Evolutionary conservation across 2,113 vertebrate genomes (phyloP).

Genomic region (Orthonyx spaldingii): DNA sequence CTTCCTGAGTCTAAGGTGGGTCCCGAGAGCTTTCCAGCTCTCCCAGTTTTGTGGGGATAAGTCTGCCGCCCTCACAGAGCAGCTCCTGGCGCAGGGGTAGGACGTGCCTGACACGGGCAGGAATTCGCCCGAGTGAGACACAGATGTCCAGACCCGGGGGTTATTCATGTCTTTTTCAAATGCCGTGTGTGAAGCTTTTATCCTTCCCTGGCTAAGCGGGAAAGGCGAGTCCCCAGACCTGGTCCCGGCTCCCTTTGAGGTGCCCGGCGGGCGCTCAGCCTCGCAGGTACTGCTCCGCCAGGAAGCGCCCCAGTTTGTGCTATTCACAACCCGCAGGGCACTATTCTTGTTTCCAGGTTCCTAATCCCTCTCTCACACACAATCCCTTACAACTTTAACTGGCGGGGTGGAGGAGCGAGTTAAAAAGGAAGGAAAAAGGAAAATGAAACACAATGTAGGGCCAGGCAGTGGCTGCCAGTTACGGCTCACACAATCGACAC

Average conservation of each 20-base stretch:
- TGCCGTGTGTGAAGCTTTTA: neutral
- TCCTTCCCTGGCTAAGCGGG: neutral
- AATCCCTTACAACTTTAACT: constrained; percentile 57
- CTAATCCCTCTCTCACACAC: constrained; percentile 69
- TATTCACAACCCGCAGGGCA: constrained; percentile 62
- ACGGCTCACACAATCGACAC: constrained; percentile 42
- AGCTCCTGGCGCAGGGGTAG: neutral
- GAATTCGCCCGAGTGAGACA: neutral
- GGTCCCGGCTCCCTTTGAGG: neutral
- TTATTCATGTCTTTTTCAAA: neutral
- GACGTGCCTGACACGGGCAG: neutral
- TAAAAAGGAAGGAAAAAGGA: constrained; percentile 63
- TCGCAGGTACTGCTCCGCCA: constrained; percentile 61
- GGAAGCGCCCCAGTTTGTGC: constrained; percentile 48
- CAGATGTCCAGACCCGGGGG: neutral
- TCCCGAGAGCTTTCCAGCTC: neutral
- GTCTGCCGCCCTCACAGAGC: neutral
- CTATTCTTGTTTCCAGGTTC: constrained; percentile 59
- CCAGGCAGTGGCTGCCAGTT: constrained; percentile 47
- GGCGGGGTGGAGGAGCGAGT: constrained; percentile 39
- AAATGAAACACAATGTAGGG: constrained; percentile 60
- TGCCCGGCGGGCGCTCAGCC: neutral
- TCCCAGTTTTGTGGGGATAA: neutral
- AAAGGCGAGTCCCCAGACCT: neutral
- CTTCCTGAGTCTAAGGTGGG: neutral